Base-by-base conservation (phyloP, 2,113 vertebrate genomes). In the Otolemur garnettii region DNA sequence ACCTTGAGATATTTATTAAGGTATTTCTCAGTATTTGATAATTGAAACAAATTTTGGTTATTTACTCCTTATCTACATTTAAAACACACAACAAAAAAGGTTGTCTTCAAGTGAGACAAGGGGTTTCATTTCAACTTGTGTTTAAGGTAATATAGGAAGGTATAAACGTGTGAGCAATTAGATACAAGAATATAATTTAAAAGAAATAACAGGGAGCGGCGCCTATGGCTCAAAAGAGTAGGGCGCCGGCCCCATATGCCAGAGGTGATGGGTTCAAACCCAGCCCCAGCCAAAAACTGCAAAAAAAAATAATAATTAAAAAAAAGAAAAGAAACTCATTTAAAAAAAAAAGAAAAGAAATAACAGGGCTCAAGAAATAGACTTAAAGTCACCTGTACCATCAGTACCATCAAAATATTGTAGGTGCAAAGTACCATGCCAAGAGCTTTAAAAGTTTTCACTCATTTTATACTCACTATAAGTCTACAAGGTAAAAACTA, bases 61-160 rank as follows among this genome's bases (percentile, higher is more conserved):
- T 84, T 95, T 90, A 75, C 22, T 85, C 38, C 80, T 0, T 33
- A 85, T 59, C 66, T 94, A 87, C 9, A 91, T 53, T 88, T 93
- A 92, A 75, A 79, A 78, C 66, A 79, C 33, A 93, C 45, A 93
- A 89, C 57, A 90, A 66, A 66, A 95, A 93, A 69, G 62, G 69
- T 28, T 18, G 3, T 77, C 59, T 86, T 89, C 50, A 35, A 42
- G 9, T 87, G 17, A 68, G 42, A 91, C 53, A 22, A 93, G 3
- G 5, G 22, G 55, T 87, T 75, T 93, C 72, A 88, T 64, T 89
- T 80, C 79, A 84, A 79, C 14, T 75, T 42, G 7, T 82, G 55
- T 96, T 38, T 57, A 96, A 89, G 15, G 12, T 53, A 92, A 91
- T 14, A 6, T 14, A 92, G 42, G 33, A 66, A 79, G 30, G 35